These are phyloP conservation scores for Yoshiicerus persimilis DNA, from an alignment of 1,140 invertebrate species.

Conservation along the genomic window DNA sequence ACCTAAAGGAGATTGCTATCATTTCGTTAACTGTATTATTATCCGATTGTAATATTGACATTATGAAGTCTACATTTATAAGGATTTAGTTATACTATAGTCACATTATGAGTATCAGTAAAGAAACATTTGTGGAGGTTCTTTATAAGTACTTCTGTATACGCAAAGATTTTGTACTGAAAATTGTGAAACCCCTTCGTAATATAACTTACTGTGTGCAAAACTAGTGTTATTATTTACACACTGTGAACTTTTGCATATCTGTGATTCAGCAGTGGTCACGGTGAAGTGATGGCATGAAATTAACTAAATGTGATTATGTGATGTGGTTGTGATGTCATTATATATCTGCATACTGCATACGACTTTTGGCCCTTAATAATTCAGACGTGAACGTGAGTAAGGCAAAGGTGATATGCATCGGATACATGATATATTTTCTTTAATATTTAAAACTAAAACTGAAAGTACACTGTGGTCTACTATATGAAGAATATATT, in stretches of 20 bases:
- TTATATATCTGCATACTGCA: not conserved
- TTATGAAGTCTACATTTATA: no score
- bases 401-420: not conserved
- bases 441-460: not conserved
- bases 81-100: no score
- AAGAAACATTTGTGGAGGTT: no score
- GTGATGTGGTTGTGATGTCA: not conserved
- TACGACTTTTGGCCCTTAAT: not conserved
- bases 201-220: not conserved
- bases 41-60: no score
- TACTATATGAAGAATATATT: no score
- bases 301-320: not conserved
- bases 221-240: not conserved
- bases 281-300: not conserved
- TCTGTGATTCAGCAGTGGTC: not conserved
- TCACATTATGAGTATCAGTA: no score
- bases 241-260: not conserved
- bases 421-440: no score
- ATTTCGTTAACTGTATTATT: not conserved
- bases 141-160: not conserved
- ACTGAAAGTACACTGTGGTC: no score
- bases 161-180: no score
- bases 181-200: no score
- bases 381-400: not conserved
- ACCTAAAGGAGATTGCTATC: not conserved